phyloP scores from a whole-genome alignment of 2,113 vertebrate genomes.

The Neoarius graeffei region DNA sequence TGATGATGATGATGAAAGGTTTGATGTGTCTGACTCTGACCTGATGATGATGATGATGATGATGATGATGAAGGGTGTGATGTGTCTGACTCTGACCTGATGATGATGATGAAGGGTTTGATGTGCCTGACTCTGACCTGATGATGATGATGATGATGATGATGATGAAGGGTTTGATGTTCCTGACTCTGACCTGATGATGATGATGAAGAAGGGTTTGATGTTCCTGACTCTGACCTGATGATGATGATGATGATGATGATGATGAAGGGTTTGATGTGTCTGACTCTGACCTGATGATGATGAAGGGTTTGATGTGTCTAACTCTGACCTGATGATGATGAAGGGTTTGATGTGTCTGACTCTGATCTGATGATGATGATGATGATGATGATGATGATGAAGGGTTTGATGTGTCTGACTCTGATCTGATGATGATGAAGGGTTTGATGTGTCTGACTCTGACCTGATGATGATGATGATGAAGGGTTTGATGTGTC shows the following conservation, averaged over 20 bases:
- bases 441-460: neutral
- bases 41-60: neutral
- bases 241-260: conserved; percentile 65
- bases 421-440: neutral
- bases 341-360: neutral
- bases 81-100: neutral
- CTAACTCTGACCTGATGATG: neutral
- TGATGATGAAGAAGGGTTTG: neutral
- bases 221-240: neutral
- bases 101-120: neutral
- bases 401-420: neutral
- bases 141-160: conserved; percentile 61
- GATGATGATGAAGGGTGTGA: too few species aligned
- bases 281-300: neutral
- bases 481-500: too few species aligned
- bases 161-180: conserved; percentile 85
- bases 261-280: neutral
- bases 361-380: neutral
- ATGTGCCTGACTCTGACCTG: conserved; percentile 71
- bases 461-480: neutral
- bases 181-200: neutral
- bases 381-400: neutral
- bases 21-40: conserved; percentile 70
- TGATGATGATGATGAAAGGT: conserved; percentile 83
- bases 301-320: conserved; percentile 61